phyloP scores from a whole-genome alignment of 1,140 invertebrate genomes.

The Meloidogyne chitwoodi region DNA sequence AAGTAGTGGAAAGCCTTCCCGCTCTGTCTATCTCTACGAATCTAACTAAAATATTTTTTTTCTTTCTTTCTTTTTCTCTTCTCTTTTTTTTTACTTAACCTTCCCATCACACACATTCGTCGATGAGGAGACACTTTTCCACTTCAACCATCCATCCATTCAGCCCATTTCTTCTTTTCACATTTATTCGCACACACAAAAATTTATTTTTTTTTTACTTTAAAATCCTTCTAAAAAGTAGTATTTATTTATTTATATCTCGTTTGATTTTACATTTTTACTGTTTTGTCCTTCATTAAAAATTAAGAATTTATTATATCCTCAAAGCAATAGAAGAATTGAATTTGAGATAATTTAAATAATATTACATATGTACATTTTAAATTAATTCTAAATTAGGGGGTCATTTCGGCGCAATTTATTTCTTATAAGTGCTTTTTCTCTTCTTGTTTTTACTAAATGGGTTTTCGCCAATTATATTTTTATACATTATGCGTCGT shows the following conservation, averaged over 20 bases:
- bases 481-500: too few relatives aligned
- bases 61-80: neutral
- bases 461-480: neutral
- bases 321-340: neutral
- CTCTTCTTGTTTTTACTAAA: neutral
- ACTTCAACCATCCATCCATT: neutral
- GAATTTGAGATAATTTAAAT: too few relatives aligned
- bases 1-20: neutral
- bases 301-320: neutral
- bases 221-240: too few relatives aligned
- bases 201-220: neutral
- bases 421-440: neutral
- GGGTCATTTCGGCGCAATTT: neutral
- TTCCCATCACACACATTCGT: neutral
- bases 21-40: neutral
- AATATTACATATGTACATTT: too few relatives aligned
- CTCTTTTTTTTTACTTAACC: too few relatives aligned
- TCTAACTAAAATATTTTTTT: neutral
- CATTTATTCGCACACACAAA: neutral
- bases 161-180: neutral
- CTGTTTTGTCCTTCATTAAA: neutral
- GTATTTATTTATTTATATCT: too few relatives aligned
- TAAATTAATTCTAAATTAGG: neutral
- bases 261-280: too few relatives aligned
- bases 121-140: neutral